Conservation (phyloP, 2,888 invertebrate species). For the Platypus cylindrus region DNA sequence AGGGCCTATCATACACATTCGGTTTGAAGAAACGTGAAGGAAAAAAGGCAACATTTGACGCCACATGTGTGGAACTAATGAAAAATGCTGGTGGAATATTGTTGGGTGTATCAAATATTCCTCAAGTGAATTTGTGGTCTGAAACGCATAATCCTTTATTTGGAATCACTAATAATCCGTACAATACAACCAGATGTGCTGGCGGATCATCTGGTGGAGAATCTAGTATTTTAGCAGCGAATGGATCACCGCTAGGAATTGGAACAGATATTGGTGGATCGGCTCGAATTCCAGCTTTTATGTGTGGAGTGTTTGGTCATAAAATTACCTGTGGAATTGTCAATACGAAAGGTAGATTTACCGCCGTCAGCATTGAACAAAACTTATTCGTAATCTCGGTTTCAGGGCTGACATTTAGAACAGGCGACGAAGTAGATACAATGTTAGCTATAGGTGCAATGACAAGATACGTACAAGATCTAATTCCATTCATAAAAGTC, state of each 20-base stretch:
- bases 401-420: conserved; percentile 52
- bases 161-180: conserved; percentile 86
- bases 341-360: conserved; percentile 32
- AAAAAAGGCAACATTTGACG: conserved; percentile 56
- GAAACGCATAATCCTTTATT: conserved; percentile 81
- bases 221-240: conserved; percentile 59
- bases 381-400: neutral
- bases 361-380: neutral
- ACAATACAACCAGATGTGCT: conserved; percentile 68
- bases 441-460: conserved; percentile 81
- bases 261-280: conserved; percentile 96
- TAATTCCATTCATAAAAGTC: conserved; percentile 62
- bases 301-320: conserved; percentile 79
- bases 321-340: conserved; percentile 50
- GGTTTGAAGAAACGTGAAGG: conserved; percentile 51
- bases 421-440: conserved; percentile 52
- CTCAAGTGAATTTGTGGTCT: conserved; percentile 86
- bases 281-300: conserved; percentile 82
- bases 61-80: conserved; percentile 60
- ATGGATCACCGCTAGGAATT: conserved; percentile 72
- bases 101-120: conserved; percentile 74
- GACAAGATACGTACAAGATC: conserved; percentile 63
- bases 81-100: conserved; percentile 75
- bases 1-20: conserved; percentile 59
- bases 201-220: conserved; percentile 94